Percentiles rank a stretch among this genome's conserved stretches.
These are phyloP conservation scores for Drosophila paranaensis DNA, from an alignment of 2,888 invertebrate genomes.

Conservation along the genomic window DNA sequence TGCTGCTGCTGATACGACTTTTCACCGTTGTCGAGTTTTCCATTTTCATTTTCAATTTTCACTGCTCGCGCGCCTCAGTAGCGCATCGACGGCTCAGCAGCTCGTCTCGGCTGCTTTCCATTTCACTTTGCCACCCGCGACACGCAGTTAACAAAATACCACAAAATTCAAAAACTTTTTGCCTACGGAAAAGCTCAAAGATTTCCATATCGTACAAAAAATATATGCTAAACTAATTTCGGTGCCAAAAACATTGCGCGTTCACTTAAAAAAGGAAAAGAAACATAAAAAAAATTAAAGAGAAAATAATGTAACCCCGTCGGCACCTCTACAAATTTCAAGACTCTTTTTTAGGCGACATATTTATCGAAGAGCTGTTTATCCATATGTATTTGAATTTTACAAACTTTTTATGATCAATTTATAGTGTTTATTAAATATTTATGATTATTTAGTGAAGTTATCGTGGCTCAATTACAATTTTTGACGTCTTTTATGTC, in stretches of 20 bases:
- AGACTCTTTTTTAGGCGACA: slow-evolving; percentile 12
- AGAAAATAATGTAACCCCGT: slow-evolving; percentile 33
- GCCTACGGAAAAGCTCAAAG: slow-evolving; percentile 5
- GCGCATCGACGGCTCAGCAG: slow-evolving; percentile 82
- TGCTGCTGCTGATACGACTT: slow-evolving; percentile 54
- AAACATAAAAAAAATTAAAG: not conserved
- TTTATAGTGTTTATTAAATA: slow-evolving; percentile 18
- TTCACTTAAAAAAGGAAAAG: slow-evolving; percentile 8
- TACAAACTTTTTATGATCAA: slow-evolving; percentile 44
- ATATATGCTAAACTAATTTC: slow-evolving; percentile 5
- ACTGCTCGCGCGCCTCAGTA: slow-evolving; percentile 80
- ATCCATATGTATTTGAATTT: slow-evolving; percentile 12
- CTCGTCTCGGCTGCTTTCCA: slow-evolving; percentile 81
- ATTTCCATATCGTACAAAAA: slow-evolving; percentile 14
- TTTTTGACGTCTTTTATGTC: slow-evolving; percentile 25
- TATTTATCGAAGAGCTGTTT: slow-evolving; percentile 12
- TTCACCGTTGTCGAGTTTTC: slow-evolving; percentile 73
- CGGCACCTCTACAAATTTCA: slow-evolving; percentile 45
- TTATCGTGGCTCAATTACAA: not conserved
- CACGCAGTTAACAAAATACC: slow-evolving; percentile 13
- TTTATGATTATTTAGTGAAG: not conserved
- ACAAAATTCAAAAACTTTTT: slow-evolving; percentile 21
- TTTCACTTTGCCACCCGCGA: slow-evolving; percentile 47
- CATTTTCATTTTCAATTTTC: slow-evolving; percentile 82
- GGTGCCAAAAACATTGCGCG: slow-evolving; percentile 13